Evolutionary conservation across 1,140 invertebrate species (phyloP).

Genomic region (Eubasilissa regina): DNA sequence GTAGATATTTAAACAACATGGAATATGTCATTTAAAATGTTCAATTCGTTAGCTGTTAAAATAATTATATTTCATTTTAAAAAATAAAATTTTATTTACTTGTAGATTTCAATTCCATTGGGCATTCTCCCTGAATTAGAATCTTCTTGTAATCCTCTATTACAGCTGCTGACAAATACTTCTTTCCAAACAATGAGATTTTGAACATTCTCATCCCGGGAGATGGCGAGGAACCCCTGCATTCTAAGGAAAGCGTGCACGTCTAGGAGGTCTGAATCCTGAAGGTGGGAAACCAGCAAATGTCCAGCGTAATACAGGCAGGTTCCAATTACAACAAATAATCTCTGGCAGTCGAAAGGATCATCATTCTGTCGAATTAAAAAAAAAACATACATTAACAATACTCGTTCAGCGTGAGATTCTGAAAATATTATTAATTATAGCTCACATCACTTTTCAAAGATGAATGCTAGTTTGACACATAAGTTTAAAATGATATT

Average conservation of each 20-base stretch:
- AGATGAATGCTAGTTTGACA: too few species aligned
- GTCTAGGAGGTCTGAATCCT: slow-evolving; percentile 79
- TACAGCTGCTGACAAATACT: slow-evolving; percentile 74
- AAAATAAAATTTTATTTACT: too few species aligned
- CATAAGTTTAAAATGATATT: slow-evolving; percentile 55
- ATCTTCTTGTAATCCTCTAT: slow-evolving; percentile 61
- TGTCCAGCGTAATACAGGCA: slow-evolving; percentile 83
- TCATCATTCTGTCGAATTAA: slow-evolving; percentile 78
- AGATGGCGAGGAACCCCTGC: slow-evolving; percentile 79
- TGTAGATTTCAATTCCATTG: slow-evolving; percentile 63
- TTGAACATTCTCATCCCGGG: slow-evolving; percentile 75
- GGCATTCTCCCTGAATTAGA: slow-evolving; percentile 46
- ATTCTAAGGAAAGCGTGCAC: slow-evolving; percentile 80
- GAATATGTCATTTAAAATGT: not conserved
- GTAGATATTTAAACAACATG: too few species aligned
- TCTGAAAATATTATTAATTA: too few species aligned
- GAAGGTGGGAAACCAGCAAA: slow-evolving; percentile 81
- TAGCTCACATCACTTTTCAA: too few species aligned
- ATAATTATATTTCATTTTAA: too few species aligned
- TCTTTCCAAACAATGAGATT: slow-evolving; percentile 85
- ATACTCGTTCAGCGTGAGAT: too few species aligned
- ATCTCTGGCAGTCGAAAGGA: slow-evolving; percentile 82
- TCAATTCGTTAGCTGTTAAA: too few species aligned
- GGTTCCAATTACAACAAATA: slow-evolving; percentile 83
- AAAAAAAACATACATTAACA: too few species aligned